A percentile compares a stretch with the other conserved stretches of the same genome.
Evolutionary conservation across 2,797 vertebrate species (phyloP).

Genomic region (Knipowitschia caucasica): DNA sequence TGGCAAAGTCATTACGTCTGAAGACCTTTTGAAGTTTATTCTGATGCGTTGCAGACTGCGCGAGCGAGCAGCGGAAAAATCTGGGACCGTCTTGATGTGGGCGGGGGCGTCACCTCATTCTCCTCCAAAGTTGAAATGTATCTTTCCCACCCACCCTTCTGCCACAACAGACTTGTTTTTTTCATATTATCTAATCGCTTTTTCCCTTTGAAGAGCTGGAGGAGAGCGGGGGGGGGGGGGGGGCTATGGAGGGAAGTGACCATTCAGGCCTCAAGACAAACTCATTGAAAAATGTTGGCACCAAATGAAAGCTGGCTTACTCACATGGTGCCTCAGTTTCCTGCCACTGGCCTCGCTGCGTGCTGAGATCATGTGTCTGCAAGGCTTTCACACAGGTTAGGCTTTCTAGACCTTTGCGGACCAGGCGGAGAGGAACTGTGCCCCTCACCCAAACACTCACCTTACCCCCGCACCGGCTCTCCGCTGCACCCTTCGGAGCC

Average conservation of each 20-base stretch:
- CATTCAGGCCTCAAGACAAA: slow-evolving; percentile 78
- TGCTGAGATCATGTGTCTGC: slow-evolving; percentile 86
- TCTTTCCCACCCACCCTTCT: slow-evolving; percentile 74
- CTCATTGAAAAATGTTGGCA: slow-evolving; percentile 83
- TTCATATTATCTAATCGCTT: slow-evolving; percentile 74
- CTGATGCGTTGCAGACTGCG: slow-evolving; percentile 63
- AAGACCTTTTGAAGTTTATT: slow-evolving; percentile 74
- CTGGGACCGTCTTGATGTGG: slow-evolving; percentile 66
- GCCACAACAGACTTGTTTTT: slow-evolving; percentile 82
- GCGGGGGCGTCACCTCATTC: slow-evolving; percentile 74
- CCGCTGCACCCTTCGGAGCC: slow-evolving; percentile 65
- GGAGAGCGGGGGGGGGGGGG: slow-evolving; percentile 62
- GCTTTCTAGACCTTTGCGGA: slow-evolving; percentile 80
- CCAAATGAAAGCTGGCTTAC: slow-evolving; percentile 80
- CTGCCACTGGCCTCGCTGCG: slow-evolving; percentile 77
- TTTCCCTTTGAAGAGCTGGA: slow-evolving; percentile 74
- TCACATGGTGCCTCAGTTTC: slow-evolving; percentile 80
- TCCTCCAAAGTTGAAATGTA: slow-evolving; percentile 81
- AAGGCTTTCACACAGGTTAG: slow-evolving; percentile 81
- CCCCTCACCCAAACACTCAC: slow-evolving; percentile 56
- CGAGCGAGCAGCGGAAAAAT: slow-evolving; percentile 44
- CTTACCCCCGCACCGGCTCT: slow-evolving; percentile 30
- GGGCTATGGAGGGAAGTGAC: slow-evolving; percentile 67
- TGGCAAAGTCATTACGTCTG: slow-evolving; percentile 70
- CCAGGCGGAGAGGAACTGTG: slow-evolving; percentile 79